These are phyloP conservation scores for Drosophila ironensis DNA, from an alignment of 1,140 invertebrate genomes.

Conservation along the genomic window DNA sequence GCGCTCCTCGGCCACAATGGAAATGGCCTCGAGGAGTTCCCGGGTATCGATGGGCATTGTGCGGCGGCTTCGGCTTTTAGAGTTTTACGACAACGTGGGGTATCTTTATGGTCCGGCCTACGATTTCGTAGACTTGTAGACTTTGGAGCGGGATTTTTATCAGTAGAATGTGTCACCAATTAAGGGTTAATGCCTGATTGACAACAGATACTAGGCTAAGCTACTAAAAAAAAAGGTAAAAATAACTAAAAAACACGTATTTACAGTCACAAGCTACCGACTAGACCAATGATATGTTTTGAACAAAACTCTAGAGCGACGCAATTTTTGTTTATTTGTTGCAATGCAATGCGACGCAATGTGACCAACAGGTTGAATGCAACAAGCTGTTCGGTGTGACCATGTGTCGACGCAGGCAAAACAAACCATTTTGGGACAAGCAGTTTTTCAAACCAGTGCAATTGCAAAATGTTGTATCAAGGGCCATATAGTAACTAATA, in stretches of 20 bases:
- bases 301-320: neutral
- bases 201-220: too few relatives aligned
- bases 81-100: constrained; percentile 2
- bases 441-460: too few relatives aligned
- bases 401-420: too few relatives aligned
- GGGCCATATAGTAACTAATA: too few relatives aligned
- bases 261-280: too few relatives aligned
- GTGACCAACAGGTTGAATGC: neutral
- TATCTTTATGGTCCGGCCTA: neutral
- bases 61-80: constrained; percentile 4
- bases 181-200: too few relatives aligned
- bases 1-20: constrained; percentile 66
- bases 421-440: too few relatives aligned
- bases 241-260: too few relatives aligned
- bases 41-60: constrained; percentile 76
- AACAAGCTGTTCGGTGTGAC: neutral
- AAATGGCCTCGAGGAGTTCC: constrained; percentile 72
- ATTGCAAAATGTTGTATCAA: too few relatives aligned
- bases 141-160: constrained; percentile 12
- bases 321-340: constrained; percentile 1
- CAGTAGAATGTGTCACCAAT: too few relatives aligned
- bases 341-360: neutral
- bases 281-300: too few relatives aligned
- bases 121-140: constrained; percentile 31
- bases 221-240: neutral